These are phyloP conservation scores for Leucosticte australis DNA, from an alignment of 2,113 vertebrate genomes.

Conservation along the genomic window DNA sequence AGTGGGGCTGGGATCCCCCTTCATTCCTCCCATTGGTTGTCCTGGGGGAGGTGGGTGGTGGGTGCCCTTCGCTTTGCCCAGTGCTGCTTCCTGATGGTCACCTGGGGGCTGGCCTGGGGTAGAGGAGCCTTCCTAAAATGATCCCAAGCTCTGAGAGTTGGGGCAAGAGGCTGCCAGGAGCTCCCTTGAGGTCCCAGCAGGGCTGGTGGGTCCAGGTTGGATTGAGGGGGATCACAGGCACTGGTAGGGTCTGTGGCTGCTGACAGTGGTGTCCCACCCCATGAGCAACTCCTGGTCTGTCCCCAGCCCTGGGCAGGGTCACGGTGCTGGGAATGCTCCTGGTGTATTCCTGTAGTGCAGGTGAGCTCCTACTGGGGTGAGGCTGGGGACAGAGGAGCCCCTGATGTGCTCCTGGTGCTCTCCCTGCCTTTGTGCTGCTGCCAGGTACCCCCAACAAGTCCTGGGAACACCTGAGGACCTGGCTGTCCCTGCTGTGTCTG, in stretches of 20 bases:
- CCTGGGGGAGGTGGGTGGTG: background rate
- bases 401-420: background rate
- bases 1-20: background rate
- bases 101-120: background rate
- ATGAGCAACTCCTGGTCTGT: background rate
- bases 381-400: background rate
- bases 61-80: background rate
- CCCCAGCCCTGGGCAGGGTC: background rate
- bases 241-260: background rate
- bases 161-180: background rate
- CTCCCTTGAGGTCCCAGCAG: background rate
- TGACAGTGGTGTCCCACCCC: background rate
- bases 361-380: background rate
- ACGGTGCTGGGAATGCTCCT: background rate
- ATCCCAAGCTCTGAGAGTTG: background rate
- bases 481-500: background rate
- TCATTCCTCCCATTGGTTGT: background rate
- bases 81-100: background rate
- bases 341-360: background rate
- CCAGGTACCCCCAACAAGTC: fast-evolving
- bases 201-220: no score
- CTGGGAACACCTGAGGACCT: background rate
- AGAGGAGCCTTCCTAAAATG: background rate
- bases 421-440: background rate
- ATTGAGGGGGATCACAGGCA: no score